Base-by-base conservation (phyloP, 2,888 invertebrate genomes). In the Sylvicola cinctus region DNA sequence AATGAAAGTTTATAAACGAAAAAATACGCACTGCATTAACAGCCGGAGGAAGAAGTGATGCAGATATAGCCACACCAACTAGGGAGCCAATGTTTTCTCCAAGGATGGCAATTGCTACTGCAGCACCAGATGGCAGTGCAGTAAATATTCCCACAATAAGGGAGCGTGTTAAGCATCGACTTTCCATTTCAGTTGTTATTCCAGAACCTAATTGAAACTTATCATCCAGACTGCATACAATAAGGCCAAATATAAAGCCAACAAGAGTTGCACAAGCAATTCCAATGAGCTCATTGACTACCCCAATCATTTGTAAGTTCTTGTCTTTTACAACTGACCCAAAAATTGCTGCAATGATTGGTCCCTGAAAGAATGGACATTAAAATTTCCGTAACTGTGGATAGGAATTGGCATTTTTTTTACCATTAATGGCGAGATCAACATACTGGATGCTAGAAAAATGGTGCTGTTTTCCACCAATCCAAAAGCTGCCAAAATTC, bases 41-140 rank as follows among this genome's bases (percentile, higher is more conserved):
- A 34, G 79, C 78, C 3, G 83, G 80, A 1, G 81, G 81, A 37
- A 81, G 57, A 12, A 83, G 53, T 0, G 81, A 79, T 0, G 79
- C 79, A 0, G 81, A 81, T 44, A 83, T 81, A 4, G 81, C 81
- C 4, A 81, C 81, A 4, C 81, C 81, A 1, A 80, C 79, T 6
- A 81, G 55, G 1, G 79, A 79, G 1, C 77, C 74, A 4, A 75
- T 68, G 52, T 81, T 77, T 36, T 77, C 78, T 25, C 79, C 77
- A n/a, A 83, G 56, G 10, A 81, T 66, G 2, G 77, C 75, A 32
- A 81, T 56, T 1, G 80, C 78, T 5, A 79, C 78, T 1, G 76
- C 80, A 1, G 75, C 77, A 2, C 81, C 81, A 1, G 78, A 78
- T 1, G 79, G 72, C 17, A 80, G 52, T 0, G 81, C 81, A n/a